Percentiles rank a stretch among this genome's conserved stretches.
These are phyloP conservation scores for Meles meles DNA, from an alignment of 2,113 vertebrate species.

Conservation along the genomic window DNA sequence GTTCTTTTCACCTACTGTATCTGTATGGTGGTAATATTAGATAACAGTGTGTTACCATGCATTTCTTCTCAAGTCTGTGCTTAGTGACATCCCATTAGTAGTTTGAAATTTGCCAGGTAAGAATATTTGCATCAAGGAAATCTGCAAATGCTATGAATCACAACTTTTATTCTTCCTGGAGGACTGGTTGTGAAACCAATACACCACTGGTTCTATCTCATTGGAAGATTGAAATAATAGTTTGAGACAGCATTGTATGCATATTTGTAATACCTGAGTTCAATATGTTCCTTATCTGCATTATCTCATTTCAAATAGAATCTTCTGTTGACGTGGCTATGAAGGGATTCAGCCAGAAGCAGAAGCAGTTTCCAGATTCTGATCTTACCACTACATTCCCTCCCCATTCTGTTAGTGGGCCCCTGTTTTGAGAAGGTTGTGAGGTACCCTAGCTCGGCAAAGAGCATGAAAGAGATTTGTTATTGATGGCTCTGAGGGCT, in stretches of 20 bases:
- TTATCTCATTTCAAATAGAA: background rate
- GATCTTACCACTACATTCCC: background rate
- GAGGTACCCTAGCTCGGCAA: background rate
- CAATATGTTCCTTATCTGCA: background rate
- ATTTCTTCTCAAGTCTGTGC: background rate
- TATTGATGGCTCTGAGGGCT: background rate
- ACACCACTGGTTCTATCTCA: background rate
- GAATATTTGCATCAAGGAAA: background rate
- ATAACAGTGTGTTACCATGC: no score
- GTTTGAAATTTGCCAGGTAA: background rate
- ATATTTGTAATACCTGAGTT: background rate
- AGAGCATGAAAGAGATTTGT: background rate
- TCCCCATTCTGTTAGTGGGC: background rate
- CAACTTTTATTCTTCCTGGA: background rate
- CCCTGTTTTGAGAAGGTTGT: background rate
- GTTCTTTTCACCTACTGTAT: background rate
- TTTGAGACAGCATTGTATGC: background rate
- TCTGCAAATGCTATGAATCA: background rate
- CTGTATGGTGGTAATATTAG: background rate
- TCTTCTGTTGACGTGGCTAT: background rate
- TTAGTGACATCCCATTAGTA: background rate
- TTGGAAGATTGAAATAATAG: background rate
- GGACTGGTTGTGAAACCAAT: background rate
- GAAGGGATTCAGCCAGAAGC: background rate
- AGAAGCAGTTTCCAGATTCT: background rate